Base-by-base conservation (phyloP, 1,140 invertebrate species). In the Papilio glaucus region DNA sequence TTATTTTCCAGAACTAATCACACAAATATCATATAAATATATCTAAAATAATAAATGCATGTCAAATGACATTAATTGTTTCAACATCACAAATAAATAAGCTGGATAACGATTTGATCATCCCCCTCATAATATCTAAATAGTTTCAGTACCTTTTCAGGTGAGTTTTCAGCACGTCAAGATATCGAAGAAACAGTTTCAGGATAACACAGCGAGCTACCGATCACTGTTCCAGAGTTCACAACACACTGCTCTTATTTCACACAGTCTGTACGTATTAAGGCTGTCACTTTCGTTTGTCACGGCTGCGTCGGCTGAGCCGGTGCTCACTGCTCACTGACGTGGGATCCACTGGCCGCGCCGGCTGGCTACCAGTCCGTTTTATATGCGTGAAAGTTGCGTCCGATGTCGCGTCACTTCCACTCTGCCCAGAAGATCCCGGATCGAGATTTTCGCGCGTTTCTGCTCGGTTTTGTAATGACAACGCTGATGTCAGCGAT, bases 381-480 rank as follows among this genome's bases (percentile, higher is more conserved):
- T 92, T 84, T 92, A 92, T 92, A 92, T 85, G 85, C 90, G 90
- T 82, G 89, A 92, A 92, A 92, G 90, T 92, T 84, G 72, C 68
- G 60, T 74, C 79, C 76, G 77, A 83, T 79, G 81, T 76, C 79
- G 79, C 84, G 76, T 76, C 81, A 76, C 77, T 81, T 77, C 76
- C 78, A 80, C 74, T 71, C 60, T 74, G 80, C 74, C 62, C 75
- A 81, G 29, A 6, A 33, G 85, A 91, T 92, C 90, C 90, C 85
- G 90, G 90, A 91, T 86, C 82, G 77, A 73, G 68, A 72, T 69
- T 81, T 79, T 82, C 73, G 80, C 75, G 82, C 79, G 81, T 77
- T 87, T 84, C 81, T 69, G 60, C 72, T 57, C 21, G 21, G 85
- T 90, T 89, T 90, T 86, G 87, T 85, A 89, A 89, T 85, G 81